phyloP scores from a whole-genome alignment of 2,113 vertebrate genomes.

The Narcine bancroftii region DNA sequence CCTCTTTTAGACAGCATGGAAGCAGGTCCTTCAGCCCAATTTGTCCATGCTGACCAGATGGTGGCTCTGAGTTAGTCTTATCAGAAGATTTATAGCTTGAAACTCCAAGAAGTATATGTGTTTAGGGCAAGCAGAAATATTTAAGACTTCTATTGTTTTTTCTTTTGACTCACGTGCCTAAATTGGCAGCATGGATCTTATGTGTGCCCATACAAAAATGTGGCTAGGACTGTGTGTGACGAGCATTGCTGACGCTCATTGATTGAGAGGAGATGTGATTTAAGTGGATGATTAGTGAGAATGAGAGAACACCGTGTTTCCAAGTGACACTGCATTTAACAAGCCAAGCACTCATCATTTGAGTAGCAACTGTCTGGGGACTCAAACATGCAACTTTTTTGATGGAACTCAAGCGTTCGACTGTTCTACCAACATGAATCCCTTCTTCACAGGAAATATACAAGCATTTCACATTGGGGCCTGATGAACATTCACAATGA shows the following conservation, averaged over 20 bases:
- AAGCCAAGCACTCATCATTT: neutral
- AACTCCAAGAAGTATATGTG: neutral
- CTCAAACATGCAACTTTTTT: neutral
- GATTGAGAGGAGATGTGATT: neutral
- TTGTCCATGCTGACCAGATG: too few species aligned
- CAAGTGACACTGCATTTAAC: neutral
- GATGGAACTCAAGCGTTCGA: neutral
- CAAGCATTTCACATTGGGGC: neutral
- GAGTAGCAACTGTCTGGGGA: neutral
- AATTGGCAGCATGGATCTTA: neutral
- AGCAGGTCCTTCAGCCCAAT: too few species aligned
- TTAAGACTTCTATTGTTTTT: neutral
- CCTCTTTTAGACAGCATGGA: too few species aligned
- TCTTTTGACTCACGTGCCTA: too few species aligned
- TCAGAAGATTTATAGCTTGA: too few species aligned
- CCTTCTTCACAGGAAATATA: neutral
- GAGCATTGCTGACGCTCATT: neutral
- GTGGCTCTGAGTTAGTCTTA: too few species aligned
- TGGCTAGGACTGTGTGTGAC: neutral
- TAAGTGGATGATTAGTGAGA: slow-evolving; percentile 9
- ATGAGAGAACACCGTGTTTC: neutral
- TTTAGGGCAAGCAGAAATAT: neutral
- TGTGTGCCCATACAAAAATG: too few species aligned
- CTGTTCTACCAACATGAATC: neutral
- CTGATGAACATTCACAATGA: neutral